Base-by-base conservation (phyloP, 30 jellyfish, hydroid and myxozoan species). In the Aurelia aurita region DNA sequence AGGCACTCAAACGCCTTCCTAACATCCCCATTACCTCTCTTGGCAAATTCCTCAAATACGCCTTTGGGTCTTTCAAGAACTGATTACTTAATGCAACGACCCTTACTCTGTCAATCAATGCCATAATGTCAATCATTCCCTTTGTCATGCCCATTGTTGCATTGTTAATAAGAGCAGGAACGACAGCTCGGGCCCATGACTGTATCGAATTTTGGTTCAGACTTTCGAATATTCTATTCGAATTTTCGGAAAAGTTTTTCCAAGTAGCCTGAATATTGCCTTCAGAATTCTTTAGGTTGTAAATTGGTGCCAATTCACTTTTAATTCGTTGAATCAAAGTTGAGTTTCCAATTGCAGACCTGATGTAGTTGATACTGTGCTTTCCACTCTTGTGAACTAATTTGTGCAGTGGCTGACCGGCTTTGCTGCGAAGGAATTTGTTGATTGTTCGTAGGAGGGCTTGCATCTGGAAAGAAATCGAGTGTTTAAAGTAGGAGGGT, bases 351-450 rank as follows among this genome's bases (percentile, higher is more conserved):
- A 65, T 22, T 11, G 69, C 31, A 15, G 85, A 70, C 11, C 71
- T 82, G 46, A 82, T 5, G 49, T 27, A 82, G 18, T 53, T 53
- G 60, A 29, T 18, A 1, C 76, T 46, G 22, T 67, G 91, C 34
- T 69, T 82, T 8, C 78, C 71, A n/a, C 84, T n/a, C 45, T 82
- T 82, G 66, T 69, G 81, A 19, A 82, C 26, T 2, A 82, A 19
- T 35, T 82, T 82, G 62, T 82, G 82, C 79, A 82, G 26, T 47
- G 91, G 91, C 70, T 53, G 79, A 1, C 29, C 82, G n/a, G 91
- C 82, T 58, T 46, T 82, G 58, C 20, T 19, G 28, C 27, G 35
- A 58, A 82, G 39, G 62, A 82, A 82, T 27, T 54, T 82, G 31
- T 58, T 65, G 43, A 71, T 26, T 28, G 76, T 51, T 22, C 46